Base-by-base conservation (phyloP, 2,113 vertebrate species). In the Colistium nudipinnis region DNA sequence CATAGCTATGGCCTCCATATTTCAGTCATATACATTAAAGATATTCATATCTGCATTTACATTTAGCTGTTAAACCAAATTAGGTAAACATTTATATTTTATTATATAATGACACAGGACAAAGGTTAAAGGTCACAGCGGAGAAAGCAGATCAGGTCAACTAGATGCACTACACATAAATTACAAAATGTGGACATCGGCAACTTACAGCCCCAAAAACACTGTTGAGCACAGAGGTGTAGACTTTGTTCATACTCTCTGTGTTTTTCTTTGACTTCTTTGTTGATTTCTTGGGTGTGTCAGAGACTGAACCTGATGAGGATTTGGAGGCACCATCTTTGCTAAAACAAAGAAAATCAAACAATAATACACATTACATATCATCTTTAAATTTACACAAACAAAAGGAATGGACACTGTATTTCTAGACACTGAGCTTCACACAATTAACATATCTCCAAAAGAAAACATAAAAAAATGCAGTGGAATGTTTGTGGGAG, bases 191-290 rank as follows among this genome's bases (percentile, higher is more conserved):
- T n/a, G 11, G 0, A 1, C 19, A 24, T 57, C 11, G 2, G 38
- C 1, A 28, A 70, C 86, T 82, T 63, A 94, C 92, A 13, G 91
- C 88, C 14, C 93, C 93, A 57, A 93, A 94, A 12, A 94, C 81
- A 39, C 59, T 92, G 76, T 87, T 83, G 33, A 94, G 89, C 20
- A 94, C 80, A 1, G 90, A 89, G 28, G 14, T 81, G 82, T 94
- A 91, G 31, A 92, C 87, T 80, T 92, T 92, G 73, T 49, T 90
- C 86, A 87, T 89, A n/a, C 39, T 84, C 31, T 93, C 92, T 0
- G 66, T 80, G 7, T 4, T 61, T 33, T 90, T 92, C 80, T 88
- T 93, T 52, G 69, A 59, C 69, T 91, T 92, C 80, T 81, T 88
- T 1, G 22, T 69, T 3, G 76, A 74, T 57, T 91, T 93, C 55